These are phyloP conservation scores for Clarias magur DNA, from an alignment of 2,113 vertebrate genomes.

Conservation along the genomic window DNA sequence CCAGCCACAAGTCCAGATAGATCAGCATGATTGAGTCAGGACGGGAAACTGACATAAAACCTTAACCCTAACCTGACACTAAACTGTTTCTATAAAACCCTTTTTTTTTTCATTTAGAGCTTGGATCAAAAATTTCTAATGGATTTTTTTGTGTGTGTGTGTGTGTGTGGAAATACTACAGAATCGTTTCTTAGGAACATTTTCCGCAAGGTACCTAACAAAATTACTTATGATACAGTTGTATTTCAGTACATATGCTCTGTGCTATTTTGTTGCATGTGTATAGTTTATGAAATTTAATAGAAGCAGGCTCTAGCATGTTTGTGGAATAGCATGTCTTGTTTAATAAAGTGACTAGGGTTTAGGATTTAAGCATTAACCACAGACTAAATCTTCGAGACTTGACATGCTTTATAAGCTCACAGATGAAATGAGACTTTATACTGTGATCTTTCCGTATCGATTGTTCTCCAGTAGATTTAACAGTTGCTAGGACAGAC, in stretches of 20 bases:
- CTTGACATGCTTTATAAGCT: not conserved
- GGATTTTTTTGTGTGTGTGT: too few species aligned
- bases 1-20: too few species aligned
- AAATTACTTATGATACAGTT: not conserved
- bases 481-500: constrained; percentile 37
- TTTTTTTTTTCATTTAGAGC: too few species aligned
- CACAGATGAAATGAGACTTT: constrained; percentile 6
- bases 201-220: not conserved
- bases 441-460: not conserved
- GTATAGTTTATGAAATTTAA: not conserved
- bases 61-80: too few species aligned
- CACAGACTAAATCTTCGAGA: not conserved
- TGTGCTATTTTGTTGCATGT: not conserved
- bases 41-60: too few species aligned
- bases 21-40: too few species aligned
- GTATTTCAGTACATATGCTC: not conserved
- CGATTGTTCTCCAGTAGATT: not conserved
- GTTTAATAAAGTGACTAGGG: not conserved
- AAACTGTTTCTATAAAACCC: too few species aligned
- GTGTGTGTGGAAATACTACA: too few species aligned
- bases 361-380: not conserved
- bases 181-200: too few species aligned
- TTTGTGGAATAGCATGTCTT: too few species aligned
- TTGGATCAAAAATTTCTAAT: too few species aligned
- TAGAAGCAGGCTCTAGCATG: not conserved